Evolutionary conservation across 2,888 invertebrate genomes (phyloP).

Genomic region (Rhamphomyia laevipes): DNA sequence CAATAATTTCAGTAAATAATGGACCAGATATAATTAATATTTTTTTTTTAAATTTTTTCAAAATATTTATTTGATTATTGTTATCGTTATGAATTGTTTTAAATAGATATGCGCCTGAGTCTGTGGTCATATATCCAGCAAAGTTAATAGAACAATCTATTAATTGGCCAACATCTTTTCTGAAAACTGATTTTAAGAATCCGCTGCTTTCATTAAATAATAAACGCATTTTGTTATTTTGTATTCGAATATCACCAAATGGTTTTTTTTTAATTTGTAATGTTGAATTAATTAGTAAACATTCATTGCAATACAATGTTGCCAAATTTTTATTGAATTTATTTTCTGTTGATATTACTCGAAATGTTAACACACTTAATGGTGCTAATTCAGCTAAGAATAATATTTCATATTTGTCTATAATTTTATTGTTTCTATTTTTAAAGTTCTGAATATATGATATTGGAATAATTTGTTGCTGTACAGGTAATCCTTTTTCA

Average conservation of each 20-base stretch:
- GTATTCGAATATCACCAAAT: constrained; percentile 70
- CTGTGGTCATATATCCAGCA: constrained; percentile 81
- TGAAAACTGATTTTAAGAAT: constrained; percentile 66
- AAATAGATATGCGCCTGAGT: constrained; percentile 94
- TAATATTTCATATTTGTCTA: constrained; percentile 47
- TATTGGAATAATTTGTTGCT: constrained; percentile 73
- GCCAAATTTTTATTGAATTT: constrained; percentile 38
- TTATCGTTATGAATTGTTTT: constrained; percentile 74
- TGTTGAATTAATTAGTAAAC: constrained; percentile 36
- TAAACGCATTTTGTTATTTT: constrained; percentile 66
- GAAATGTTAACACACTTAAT: constrained; percentile 59
- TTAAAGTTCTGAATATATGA: constrained; percentile 45
- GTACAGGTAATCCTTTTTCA: constrained; percentile 46
- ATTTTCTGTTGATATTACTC: constrained; percentile 38
- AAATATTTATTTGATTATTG: constrained; percentile 68
- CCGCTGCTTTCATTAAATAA: constrained; percentile 73
- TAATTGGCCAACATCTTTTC: constrained; percentile 61
- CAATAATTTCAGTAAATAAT: constrained; percentile 71
- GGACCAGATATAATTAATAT: constrained; percentile 79
- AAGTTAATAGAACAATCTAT: constrained; percentile 72
- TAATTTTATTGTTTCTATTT: constrained; percentile 16
- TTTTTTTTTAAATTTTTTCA: constrained; percentile 60
- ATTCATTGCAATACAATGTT: constrained; percentile 44
- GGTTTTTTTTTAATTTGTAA: constrained; percentile 56
- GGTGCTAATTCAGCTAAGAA: constrained; percentile 76